A percentile compares a stretch with the other conserved stretches of the same genome.
Conservation (phyloP, 2,888 invertebrate species). For the Cheilosia scutellata region DNA sequence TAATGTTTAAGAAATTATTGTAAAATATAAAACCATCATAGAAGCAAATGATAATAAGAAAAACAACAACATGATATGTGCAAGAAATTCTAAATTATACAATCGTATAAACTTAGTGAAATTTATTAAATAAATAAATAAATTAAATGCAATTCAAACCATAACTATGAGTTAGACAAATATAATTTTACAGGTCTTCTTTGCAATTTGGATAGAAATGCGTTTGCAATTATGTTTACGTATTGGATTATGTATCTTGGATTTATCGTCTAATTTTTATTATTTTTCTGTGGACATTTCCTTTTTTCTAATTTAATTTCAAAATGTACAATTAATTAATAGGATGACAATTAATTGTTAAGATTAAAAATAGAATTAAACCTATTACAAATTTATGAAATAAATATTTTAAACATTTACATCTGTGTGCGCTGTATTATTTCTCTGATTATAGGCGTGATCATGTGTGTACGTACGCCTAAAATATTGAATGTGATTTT, state of each 20-base stretch:
- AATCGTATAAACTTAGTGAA: slow-evolving; percentile 63
- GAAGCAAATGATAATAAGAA: slow-evolving; percentile 35
- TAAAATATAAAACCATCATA: slow-evolving; percentile 61
- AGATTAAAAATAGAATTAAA: slow-evolving; percentile 52
- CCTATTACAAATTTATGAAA: slow-evolving; percentile 69
- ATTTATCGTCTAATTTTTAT: slow-evolving; percentile 44
- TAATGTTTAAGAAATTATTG: slow-evolving; percentile 45
- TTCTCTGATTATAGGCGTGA: no score
- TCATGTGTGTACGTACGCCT: no score
- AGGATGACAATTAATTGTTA: slow-evolving; percentile 55
- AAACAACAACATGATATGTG: slow-evolving; percentile 58
- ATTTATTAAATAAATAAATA: slow-evolving; percentile 42
- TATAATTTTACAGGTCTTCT: slow-evolving; percentile 5
- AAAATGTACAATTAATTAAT: slow-evolving; percentile 58
- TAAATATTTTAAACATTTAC: slow-evolving; percentile 66
- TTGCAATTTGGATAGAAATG: slow-evolving; percentile 17
- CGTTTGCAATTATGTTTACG: slow-evolving; percentile 29
- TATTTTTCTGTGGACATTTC: slow-evolving; percentile 1
- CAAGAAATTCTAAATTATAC: slow-evolving; percentile 72
- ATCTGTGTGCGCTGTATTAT: neutral
- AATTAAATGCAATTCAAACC: slow-evolving; percentile 26
- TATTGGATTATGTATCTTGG: slow-evolving; percentile 20
- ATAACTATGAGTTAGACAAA: neutral
- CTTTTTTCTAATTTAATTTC: slow-evolving; percentile 25
- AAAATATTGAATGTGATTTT: no score